Base-by-base conservation (phyloP, 1,140 invertebrate species). In the Drosophila tristis region DNA sequence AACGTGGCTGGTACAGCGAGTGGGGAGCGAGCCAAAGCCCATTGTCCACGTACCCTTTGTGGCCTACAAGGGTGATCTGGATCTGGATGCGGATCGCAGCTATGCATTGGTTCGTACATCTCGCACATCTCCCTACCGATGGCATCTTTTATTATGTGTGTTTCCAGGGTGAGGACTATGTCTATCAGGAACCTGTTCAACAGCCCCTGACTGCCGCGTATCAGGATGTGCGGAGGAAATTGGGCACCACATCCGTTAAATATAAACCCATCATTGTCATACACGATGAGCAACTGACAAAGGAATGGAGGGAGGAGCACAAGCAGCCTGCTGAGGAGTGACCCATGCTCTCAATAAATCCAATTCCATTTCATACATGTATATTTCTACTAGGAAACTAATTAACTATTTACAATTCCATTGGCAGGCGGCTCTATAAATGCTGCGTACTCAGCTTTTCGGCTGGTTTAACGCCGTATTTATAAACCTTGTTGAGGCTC, bases 401-500 rank as follows among this genome's bases (percentile, higher is more conserved):
- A 48, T 20, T 48, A 15, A 26, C 35, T 44, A 70, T 71, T 31
- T 71, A 70, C 64, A 60, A 74, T 47, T 58, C 11, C 13, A 45
- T 42, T 61, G 5, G 8, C 2, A 11, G 8, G 4, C 35, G 11
- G 35, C 4, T 9, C 63, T 51, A 89, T 43, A 89, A 68, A n/a
- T 78, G 68, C 42, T 80, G 55, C 73, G 58, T 60, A 23, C 53
- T 25, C 16, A 68, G 25, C 55, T 84, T 80, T 16, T 74, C 79
- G 6, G 80, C 45, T 8, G 91, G 86, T n/a, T 76, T 91, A 0
- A 90, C 68, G 6, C 91, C 91, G 65, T 92, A 92, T 73, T 91
- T 92, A 51, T 92, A 91, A 1, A 92, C 67, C 65, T 92, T 92
- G 59, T 90, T 89, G 7, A 91, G 61, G 47, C 87, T 91, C 35